These are phyloP conservation scores for Archegozetes longisetosus DNA, from an alignment of 1,140 invertebrate genomes.

Conservation along the genomic window DNA sequence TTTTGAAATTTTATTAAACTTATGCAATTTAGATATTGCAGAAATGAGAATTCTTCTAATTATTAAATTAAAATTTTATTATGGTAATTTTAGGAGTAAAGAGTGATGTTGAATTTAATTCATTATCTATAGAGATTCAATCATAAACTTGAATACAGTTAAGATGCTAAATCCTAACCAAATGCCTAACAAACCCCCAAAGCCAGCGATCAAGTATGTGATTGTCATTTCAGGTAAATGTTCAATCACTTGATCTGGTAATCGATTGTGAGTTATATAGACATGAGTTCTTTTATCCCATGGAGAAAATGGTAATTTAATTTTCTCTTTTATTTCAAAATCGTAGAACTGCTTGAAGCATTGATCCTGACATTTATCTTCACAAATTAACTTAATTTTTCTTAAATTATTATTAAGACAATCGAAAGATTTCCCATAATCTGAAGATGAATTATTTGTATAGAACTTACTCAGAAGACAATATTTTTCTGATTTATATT, in stretches of 20 bases:
- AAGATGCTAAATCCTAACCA: too few relatives aligned
- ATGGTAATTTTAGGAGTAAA: too few relatives aligned
- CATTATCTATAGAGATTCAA: too few relatives aligned
- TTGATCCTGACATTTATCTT: background rate
- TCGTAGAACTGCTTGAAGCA: background rate
- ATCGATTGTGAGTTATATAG: background rate
- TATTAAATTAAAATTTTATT: too few relatives aligned
- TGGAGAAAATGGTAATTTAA: background rate
- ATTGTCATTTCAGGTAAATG: background rate
- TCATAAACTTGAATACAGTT: too few relatives aligned
- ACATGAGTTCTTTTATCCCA: background rate
- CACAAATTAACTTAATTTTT: too few relatives aligned
- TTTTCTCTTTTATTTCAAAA: background rate
- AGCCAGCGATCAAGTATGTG: background rate
- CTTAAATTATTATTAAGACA: too few relatives aligned
- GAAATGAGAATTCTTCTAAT: too few relatives aligned
- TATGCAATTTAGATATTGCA: too few relatives aligned
- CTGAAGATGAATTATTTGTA: background rate
- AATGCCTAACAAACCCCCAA: background rate
- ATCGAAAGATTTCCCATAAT: background rate
- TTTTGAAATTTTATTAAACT: too few relatives aligned
- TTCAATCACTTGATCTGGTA: background rate
- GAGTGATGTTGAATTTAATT: too few relatives aligned
- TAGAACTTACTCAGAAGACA: background rate
- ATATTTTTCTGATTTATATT: background rate